phyloP scores from a whole-genome alignment of 2,113 vertebrate species.

The Leucosticte australis region DNA sequence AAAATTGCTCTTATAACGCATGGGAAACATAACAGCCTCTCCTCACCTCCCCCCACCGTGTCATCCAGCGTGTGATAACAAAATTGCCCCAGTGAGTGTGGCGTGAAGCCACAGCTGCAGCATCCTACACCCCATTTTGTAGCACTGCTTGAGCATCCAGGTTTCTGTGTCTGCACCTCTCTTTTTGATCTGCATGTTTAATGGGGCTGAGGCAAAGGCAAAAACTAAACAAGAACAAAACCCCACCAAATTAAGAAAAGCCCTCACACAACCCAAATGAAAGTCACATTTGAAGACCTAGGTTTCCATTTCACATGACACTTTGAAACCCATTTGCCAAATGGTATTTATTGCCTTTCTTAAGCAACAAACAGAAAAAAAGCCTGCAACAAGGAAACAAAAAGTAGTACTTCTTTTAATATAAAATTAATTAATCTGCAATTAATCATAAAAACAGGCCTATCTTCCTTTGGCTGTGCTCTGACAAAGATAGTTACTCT shows the following conservation, averaged over 20 bases:
- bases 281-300: constrained; percentile 17
- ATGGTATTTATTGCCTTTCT: constrained; percentile 2
- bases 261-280: background rate
- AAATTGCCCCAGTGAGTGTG: background rate
- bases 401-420: background rate
- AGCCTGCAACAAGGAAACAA: background rate
- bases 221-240: background rate
- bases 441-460: background rate
- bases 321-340: constrained; percentile 21
- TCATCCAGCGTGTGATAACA: background rate
- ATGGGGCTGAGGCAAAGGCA: background rate
- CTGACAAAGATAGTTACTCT: background rate
- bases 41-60: accelerated
- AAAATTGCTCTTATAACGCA: background rate
- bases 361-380: background rate
- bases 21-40: background rate
- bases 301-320: constrained; percentile 19
- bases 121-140: background rate
- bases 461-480: background rate
- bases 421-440: constrained; percentile 36
- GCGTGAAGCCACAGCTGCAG: background rate
- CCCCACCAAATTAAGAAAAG: background rate
- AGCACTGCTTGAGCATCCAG: background rate
- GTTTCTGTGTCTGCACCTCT: background rate
- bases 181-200: background rate